Percentiles rank a stretch among this genome's conserved stretches.
These are phyloP conservation scores for Rhincodon typus DNA, from an alignment of 2,797 vertebrate genomes.

Conservation along the genomic window DNA sequence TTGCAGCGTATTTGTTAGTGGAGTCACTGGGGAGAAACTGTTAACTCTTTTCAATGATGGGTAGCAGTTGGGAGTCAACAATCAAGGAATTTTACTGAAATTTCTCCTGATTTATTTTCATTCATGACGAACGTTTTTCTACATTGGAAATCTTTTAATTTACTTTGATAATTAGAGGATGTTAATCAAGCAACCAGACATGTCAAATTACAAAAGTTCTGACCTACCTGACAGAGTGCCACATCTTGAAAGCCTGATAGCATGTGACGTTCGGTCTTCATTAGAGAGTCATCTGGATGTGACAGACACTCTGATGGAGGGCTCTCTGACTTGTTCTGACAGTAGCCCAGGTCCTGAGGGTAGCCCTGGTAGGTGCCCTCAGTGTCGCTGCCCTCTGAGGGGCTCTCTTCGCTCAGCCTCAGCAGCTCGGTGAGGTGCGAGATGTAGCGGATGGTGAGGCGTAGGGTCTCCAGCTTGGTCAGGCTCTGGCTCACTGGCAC, in stretches of 20 bases:
- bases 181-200: neutral
- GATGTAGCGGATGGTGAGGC: constrained; percentile 64
- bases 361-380: neutral
- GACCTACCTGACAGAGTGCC: neutral
- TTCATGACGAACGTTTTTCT: neutral
- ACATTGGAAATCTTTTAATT: neutral
- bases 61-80: neutral
- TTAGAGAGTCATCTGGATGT: neutral
- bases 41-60: neutral
- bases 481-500: constrained; percentile 63
- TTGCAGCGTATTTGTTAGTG: neutral
- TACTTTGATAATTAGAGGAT: neutral
- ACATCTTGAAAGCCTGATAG: neutral
- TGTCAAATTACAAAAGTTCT: neutral
- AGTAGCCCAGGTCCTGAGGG: neutral
- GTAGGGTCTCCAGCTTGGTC: constrained; percentile 74
- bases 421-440: constrained; percentile 59
- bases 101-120: neutral
- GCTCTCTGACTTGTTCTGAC: neutral
- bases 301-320: neutral
- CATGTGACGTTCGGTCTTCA: neutral
- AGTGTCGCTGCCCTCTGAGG: neutral
- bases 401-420: neutral
- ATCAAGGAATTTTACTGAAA: neutral
- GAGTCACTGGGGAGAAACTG: neutral